phyloP scores from a whole-genome alignment of 2,113 vertebrate species.

The Neolamprologus hecqui region DNA sequence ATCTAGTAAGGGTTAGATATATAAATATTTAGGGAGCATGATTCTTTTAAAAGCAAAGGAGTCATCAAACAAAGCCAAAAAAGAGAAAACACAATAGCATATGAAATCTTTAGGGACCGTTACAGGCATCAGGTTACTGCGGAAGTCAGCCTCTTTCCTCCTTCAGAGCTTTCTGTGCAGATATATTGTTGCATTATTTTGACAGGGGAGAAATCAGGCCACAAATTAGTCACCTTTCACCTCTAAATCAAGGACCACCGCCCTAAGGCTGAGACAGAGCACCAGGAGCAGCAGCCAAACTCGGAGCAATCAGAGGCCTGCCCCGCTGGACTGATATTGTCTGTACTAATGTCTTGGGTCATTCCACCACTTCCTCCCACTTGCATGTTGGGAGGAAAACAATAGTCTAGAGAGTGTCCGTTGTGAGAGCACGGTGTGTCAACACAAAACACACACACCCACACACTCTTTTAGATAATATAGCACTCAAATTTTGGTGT shows the following conservation, averaged over 20 bases:
- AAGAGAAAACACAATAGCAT: neutral
- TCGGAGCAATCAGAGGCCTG: slow-evolving; percentile 16
- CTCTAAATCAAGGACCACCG: slow-evolving; percentile 23
- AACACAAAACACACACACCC: neutral
- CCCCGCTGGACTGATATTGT: slow-evolving; percentile 28
- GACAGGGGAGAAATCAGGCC: slow-evolving; percentile 14
- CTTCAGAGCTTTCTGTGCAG: neutral
- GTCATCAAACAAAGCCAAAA: neutral
- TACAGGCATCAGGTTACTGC: neutral
- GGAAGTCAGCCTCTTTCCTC: slow-evolving; percentile 23
- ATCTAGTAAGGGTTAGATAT: neutral
- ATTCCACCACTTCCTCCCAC: slow-evolving; percentile 41
- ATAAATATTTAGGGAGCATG: neutral
- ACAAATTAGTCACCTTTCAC: slow-evolving; percentile 41
- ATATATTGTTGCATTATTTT: slow-evolving; percentile 42
- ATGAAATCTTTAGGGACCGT: neutral
- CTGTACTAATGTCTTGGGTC: slow-evolving; percentile 37
- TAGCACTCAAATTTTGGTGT: neutral
- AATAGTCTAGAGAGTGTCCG: slow-evolving; percentile 17
- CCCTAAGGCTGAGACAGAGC: slow-evolving; percentile 3
- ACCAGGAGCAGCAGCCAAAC: slow-evolving; percentile 22
- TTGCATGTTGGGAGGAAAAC: slow-evolving; percentile 26
- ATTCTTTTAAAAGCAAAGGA: neutral
- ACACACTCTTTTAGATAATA: neutral
- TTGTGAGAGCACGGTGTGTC: neutral